Evolutionary conservation across 2,797 vertebrate genomes (phyloP), one percentile per base, ranked within the genome.

Genomic region (Coluber constrictor): DNA sequence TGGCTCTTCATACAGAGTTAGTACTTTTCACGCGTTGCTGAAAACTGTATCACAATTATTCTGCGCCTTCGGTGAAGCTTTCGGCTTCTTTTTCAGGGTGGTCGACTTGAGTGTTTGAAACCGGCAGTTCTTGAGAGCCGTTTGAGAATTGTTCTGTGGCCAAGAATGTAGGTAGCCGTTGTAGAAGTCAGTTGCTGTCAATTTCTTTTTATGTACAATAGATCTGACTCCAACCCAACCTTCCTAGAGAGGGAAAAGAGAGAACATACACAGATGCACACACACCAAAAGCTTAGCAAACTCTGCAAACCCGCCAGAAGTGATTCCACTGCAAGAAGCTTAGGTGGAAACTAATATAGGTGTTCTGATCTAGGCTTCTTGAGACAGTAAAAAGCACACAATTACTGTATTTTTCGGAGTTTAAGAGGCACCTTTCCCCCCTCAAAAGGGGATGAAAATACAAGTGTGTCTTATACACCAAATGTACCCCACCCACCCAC

Each of bases 121-220:
- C 92, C 94, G 96, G 93, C 98, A 97, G 0, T 96, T 96, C 15
- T 87, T 70, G 11, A 92, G 94, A 66, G 96, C 94, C 1, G 2
- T 25, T 0, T 37, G 74, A 0, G 94, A 79, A 66, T 95, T 95
- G 74, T 95, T 97, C 92, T 97, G 96, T 95, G 97, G 90, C 90
- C 96, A 98, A 13, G 96, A 97, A 91, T 99, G 99, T 94, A 99
- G 97, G 95, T 99, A 99, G 10, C 99, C 99, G 0, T 99, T 99
- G 94, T 99, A 98, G 97, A 99, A 99, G 96, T 99, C 99, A n/a
- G 97, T 88, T 15, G 99, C 99, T 1, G 98, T 98, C 59, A 99
- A 97, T 51, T 96, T 97, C 96, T 98, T 99, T 94, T 98, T 99
- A 86, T 99, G 96, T n/a, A 98, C 8, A 0, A 99, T 96, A 0